These are phyloP conservation scores for Umimayanthus chanpuru DNA, from an alignment of 92 coral and sea anemone genomes.

Conservation along the genomic window DNA sequence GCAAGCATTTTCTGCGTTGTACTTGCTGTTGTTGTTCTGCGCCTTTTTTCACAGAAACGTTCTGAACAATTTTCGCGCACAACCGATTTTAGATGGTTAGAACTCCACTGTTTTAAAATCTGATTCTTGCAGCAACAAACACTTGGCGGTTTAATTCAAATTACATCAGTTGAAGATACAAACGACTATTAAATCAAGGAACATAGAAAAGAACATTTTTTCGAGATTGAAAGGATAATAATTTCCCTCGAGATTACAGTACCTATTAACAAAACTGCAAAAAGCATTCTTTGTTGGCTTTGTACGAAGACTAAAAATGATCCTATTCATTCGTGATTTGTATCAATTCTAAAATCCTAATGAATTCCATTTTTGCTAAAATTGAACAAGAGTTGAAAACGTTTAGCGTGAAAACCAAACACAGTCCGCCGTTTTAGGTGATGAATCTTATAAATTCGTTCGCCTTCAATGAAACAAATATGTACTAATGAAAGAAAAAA, in stretches of 20 bases:
- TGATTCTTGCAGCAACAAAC: too few relatives aligned
- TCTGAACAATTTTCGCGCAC: background rate
- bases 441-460: background rate
- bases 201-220: background rate
- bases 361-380: background rate
- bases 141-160: too few relatives aligned
- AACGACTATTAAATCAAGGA: background rate
- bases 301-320: background rate
- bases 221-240: background rate
- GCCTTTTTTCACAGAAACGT: background rate
- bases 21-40: too few relatives aligned
- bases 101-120: background rate
- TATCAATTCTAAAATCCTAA: background rate
- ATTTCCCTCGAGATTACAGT: conserved; percentile 6
- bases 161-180: background rate
- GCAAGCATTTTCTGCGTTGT: background rate
- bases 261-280: background rate
- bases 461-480: background rate
- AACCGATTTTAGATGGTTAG: background rate
- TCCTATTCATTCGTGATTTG: background rate
- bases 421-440: background rate
- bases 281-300: background rate
- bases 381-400: background rate
- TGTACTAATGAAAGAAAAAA: too few relatives aligned
- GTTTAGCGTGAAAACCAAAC: background rate